Percentiles rank a stretch among this genome's conserved stretches.
Evolutionary conservation across 2,888 invertebrate species (phyloP).

Genomic region (Coelopa pilipes): DNA sequence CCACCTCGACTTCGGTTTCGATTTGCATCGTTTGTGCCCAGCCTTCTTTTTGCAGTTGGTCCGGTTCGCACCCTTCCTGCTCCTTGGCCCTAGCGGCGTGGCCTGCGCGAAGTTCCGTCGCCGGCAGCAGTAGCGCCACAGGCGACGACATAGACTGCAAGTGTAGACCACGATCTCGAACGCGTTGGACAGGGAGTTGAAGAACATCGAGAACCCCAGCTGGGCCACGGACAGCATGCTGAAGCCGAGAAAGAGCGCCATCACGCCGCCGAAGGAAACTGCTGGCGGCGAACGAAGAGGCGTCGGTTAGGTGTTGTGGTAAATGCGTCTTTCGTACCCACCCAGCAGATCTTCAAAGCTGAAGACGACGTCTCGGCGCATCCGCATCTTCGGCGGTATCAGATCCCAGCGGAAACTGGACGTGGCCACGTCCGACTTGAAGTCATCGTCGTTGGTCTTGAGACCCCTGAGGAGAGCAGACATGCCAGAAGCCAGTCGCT

Average conservation of each 20-base stretch:
- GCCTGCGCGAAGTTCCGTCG: not conserved
- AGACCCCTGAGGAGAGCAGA: conserved; percentile 48
- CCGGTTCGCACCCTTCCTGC: too few relatives aligned
- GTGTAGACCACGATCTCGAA: conserved; percentile 1
- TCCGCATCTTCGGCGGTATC: conserved; percentile 69
- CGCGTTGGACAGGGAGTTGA: conserved; percentile 28
- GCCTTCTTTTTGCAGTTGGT: too few relatives aligned
- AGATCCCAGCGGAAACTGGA: conserved; percentile 70
- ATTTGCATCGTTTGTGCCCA: too few relatives aligned
- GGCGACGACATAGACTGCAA: not conserved
- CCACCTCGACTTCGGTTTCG: too few relatives aligned
- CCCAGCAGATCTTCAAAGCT: conserved; percentile 72
- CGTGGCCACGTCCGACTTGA: conserved; percentile 54
- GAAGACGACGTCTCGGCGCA: conserved; percentile 70
- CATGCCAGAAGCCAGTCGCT: not conserved
- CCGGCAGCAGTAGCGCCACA: not conserved
- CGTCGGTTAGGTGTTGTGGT: not conserved
- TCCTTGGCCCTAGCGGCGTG: too few relatives aligned
- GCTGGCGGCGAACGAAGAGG: conserved; percentile 42
- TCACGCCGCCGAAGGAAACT: conserved; percentile 70
- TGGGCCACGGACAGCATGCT: conserved; percentile 68
- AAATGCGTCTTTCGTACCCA: conserved; percentile 51
- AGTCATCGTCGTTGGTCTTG: conserved; percentile 49
- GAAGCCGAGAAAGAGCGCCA: conserved; percentile 69
- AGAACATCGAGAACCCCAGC: conserved; percentile 51